A percentile compares a stretch with the other conserved stretches of the same genome.
These are phyloP conservation scores for Erinaceus europaeus DNA, from an alignment of 2,113 vertebrate species.

Conservation along the genomic window DNA sequence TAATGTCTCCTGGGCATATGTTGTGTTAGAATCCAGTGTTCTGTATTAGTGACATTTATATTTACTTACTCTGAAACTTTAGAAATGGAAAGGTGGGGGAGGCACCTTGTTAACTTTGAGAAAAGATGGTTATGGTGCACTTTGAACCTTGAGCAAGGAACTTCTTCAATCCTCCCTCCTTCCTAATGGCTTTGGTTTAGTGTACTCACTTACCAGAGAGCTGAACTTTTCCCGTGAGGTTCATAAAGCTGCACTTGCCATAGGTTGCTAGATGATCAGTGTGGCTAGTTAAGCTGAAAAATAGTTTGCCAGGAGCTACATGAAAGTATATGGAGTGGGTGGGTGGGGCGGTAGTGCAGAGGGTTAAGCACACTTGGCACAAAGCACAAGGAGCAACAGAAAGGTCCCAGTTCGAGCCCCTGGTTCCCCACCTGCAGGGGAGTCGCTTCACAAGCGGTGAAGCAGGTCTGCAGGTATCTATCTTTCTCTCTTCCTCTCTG, in stretches of 20 bases:
- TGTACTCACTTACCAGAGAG: not conserved
- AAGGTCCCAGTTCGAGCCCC: too few species aligned
- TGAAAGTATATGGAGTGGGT: constrained; percentile 61
- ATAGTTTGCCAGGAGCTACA: constrained; percentile 66
- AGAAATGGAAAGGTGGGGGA: not conserved
- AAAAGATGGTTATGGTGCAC: not conserved
- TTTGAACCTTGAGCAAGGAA: constrained; percentile 7
- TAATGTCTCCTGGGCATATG: not conserved
- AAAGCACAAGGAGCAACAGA: too few species aligned
- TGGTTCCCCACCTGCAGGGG: too few species aligned
- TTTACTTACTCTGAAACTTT: not conserved
- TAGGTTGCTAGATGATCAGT: constrained; percentile 46
- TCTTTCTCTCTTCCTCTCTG: too few species aligned
- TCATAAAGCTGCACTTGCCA: constrained; percentile 57
- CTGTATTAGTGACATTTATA: constrained; percentile 22
- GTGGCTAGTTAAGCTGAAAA: constrained; percentile 66
- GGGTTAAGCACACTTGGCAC: too few species aligned
- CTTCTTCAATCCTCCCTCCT: not conserved
- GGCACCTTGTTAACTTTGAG: not conserved
- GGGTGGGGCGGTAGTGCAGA: too few species aligned
- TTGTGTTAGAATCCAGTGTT: constrained; percentile 7
- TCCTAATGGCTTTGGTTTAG: not conserved
- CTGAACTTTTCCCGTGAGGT: constrained; percentile 18
- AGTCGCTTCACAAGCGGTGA: too few species aligned
- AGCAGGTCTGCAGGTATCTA: too few species aligned